Evolutionary conservation across 2,888 invertebrate species (phyloP), one percentile per base, ranked within the genome.

Genomic region (Sesia apiformis): DNA sequence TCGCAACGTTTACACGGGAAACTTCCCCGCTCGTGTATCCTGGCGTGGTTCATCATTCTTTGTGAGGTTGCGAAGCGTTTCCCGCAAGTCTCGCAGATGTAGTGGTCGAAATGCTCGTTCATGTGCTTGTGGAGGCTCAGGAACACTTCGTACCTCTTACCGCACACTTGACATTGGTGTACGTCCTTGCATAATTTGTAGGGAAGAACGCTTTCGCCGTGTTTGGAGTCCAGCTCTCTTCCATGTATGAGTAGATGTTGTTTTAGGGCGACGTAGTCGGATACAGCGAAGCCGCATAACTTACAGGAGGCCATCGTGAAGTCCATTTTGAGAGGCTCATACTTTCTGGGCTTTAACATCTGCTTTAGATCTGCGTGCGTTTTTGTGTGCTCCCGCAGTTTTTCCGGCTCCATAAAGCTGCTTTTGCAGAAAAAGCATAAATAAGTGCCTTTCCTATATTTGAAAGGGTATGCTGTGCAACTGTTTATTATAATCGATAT

Each of bases 91-190:
- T 88, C 88, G 51, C 89, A 89, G 3, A 89, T 85, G 56, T 75
- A 86, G 57, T 86, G 85, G 6, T 86, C 84, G 58, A 81, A 89
- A 59, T 89, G 89, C 40, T 82, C 81, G 49, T 88, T 88, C 88
- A 89, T 89, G 42, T 89, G 89, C 56, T 81, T 85, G 65, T 88
- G 88, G 1, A 89, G 68, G 39, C 81, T 84, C 0, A 87, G 65
- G 56, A 89, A 89, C 79, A 83, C 80, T 60, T 88, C 87, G 61
- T 89, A 89, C 0, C 75, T 72, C 53, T 86, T 84, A 0, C 86
- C 85, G 57, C 88, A 89, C 4, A 87, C 73, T 57, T 85, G 86
- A 57, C 88, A 89, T 39, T 72, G 70, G 52, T 86, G 81, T 42
- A 81, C 79, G 4, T 83, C 84, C 59, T 79, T 84, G 39, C 68